These are phyloP conservation scores for Cotesia glomerata DNA, from an alignment of 1,140 invertebrate genomes.

Conservation along the genomic window DNA sequence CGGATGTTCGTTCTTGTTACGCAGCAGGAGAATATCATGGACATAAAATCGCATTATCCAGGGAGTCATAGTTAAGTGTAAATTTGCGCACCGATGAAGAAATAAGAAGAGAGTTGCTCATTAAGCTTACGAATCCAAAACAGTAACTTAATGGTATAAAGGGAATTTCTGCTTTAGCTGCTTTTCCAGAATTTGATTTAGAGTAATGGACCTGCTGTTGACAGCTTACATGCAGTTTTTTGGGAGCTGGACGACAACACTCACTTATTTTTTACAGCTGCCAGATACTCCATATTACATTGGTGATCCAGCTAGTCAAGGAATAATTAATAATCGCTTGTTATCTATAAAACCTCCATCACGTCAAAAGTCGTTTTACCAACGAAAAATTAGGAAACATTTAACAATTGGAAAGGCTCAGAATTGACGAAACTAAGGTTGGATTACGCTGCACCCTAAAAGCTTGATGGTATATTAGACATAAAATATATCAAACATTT, in stretches of 20 bases:
- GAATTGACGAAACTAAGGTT: constrained; percentile 24
- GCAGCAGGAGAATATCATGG: neutral
- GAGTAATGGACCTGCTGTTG: neutral
- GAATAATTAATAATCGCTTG: neutral
- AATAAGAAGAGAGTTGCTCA: neutral
- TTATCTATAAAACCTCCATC: constrained; percentile 17
- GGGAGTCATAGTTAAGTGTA: neutral
- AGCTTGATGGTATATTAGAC: neutral
- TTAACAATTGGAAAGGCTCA: constrained; percentile 4
- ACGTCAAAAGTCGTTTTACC: neutral
- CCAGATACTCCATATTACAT: constrained; percentile 2
- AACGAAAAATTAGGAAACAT: neutral
- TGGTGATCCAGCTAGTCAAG: neutral
- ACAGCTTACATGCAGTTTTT: neutral
- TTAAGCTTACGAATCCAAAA: neutral
- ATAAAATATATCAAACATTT: neutral
- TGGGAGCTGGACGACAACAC: constrained; percentile 12
- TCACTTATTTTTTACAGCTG: neutral
- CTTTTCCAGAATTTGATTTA: constrained; percentile 12
- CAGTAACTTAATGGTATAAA: neutral
- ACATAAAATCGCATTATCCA: constrained; percentile 10
- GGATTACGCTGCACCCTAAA: neutral
- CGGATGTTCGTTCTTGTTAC: constrained; percentile 26
- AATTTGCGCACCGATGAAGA: neutral
- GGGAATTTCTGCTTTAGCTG: constrained; percentile 5